Evolutionary conservation across 2,888 invertebrate genomes (phyloP).

Genomic region (Thera obeliscata): DNA sequence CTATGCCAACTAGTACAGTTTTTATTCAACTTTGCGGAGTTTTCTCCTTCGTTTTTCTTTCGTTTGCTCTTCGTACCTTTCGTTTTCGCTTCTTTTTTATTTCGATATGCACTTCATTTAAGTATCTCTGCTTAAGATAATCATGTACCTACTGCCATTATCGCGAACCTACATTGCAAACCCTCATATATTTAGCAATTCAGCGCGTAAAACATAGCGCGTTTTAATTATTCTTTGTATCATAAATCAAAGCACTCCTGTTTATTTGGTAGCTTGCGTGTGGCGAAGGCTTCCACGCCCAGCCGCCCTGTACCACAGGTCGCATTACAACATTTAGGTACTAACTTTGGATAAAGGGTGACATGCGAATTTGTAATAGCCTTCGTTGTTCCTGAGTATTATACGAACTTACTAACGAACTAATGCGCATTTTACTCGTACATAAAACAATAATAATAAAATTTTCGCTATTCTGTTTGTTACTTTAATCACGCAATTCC

Average conservation of each 20-base stretch:
- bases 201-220: neutral
- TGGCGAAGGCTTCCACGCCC: constrained; percentile 65
- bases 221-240: constrained; percentile 21
- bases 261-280: constrained; percentile 58
- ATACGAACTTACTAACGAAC: no score
- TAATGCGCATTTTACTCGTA: no score
- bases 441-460: neutral
- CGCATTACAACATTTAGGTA: constrained; percentile 36
- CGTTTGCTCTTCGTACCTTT: no score
- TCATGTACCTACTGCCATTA: no score
- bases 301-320: constrained; percentile 45
- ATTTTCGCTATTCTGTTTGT: neutral
- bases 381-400: constrained; percentile 11
- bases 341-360: constrained; percentile 47
- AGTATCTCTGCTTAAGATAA: no score
- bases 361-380: constrained; percentile 49
- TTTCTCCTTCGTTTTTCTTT: no score
- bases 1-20: no score
- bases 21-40: no score
- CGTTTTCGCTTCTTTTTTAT: no score
- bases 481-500: neutral
- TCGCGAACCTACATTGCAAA: neutral
- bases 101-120: no score
- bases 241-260: constrained; percentile 37
- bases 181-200: constrained; percentile 3